Base-by-base conservation (phyloP, 2,888 invertebrate genomes). In the Drosophila dives region DNA sequence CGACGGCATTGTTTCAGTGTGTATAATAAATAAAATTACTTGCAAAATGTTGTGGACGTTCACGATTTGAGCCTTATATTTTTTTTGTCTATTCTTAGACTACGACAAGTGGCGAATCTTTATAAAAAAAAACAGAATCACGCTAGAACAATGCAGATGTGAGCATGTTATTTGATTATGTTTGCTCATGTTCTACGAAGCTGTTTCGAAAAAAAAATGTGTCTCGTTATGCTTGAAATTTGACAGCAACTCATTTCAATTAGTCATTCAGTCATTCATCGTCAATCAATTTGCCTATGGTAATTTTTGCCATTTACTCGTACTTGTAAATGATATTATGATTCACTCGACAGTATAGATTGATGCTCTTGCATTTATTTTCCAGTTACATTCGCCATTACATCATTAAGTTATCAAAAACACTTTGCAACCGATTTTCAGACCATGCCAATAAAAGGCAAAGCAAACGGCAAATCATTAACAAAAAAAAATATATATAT, bases 1-100 rank as follows among this genome's bases (percentile, higher is more conserved):
- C 61, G 56, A 74, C 64, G 74, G 75, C 87, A 84, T 84, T 84
- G 89, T 84, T 89, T 83, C 50, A 67, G 34, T 70, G 61, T 75
- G 49, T 75, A 60, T 50, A n/a, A n/a, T n/a, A n/a, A n/a, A n/a
- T n/a, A 51, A 81, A 66, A 77, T 79, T 70, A 81, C 75, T 74
- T 81, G 81, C 72, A 74, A 75, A 73, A 58, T 34, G 5, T 72
- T 63, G 55, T 71, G 81, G 69, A 68, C 67, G 80, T 55, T 80
- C 80, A 81, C 81, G 74, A 69, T 70, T 79, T 55, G 70, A 34
- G 83, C 77, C 73, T 86, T 83, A 55, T 59, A 36, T 60, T 29
- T 34, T 56, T 20, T 40, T 20, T 56, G 53, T 64, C 73, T 84
- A 85, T 83, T 81, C 82, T 86, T 81, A 67, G 81, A 51, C 79